phyloP scores from a whole-genome alignment of 1,140 invertebrate species.

The Psix sp. region DNA sequence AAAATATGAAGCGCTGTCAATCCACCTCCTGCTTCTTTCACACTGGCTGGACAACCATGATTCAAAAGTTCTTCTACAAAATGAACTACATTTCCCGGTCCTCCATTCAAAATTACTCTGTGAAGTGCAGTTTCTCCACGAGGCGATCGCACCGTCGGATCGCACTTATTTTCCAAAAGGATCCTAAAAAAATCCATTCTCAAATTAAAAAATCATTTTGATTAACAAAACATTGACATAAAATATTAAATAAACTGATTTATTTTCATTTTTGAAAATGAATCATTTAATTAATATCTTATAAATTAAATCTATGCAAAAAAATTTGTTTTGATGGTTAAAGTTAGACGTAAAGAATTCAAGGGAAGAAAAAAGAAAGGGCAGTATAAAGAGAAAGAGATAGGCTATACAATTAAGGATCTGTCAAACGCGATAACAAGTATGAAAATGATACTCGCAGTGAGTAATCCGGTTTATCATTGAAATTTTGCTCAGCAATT shows the following conservation, averaged over 20 bases:
- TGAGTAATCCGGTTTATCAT: neutral
- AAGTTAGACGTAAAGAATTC: too few species aligned
- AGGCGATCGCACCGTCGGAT: constrained; percentile 70
- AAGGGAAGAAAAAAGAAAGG: neutral
- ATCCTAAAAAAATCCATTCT: too few species aligned
- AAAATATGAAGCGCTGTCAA: constrained; percentile 72
- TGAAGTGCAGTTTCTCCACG: constrained; percentile 74
- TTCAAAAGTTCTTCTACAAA: constrained; percentile 70
- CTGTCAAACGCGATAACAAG: neutral
- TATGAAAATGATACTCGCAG: neutral
- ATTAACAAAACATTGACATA: too few species aligned
- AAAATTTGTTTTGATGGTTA: too few species aligned
- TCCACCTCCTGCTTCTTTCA: constrained; percentile 73
- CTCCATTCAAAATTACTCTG: constrained; percentile 68
- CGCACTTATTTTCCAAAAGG: constrained; percentile 70
- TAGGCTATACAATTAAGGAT: neutral
- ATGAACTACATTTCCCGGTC: constrained; percentile 62
- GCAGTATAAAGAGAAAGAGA: neutral
- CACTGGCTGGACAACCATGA: constrained; percentile 68
- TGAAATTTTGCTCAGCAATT: neutral
- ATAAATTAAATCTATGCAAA: too few species aligned
- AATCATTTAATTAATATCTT: too few species aligned
- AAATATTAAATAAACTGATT: too few species aligned
- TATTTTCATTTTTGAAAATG: too few species aligned
- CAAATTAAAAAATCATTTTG: too few species aligned